phyloP scores from a whole-genome alignment of 2,888 invertebrate genomes.

The Clivina fossor region DNA sequence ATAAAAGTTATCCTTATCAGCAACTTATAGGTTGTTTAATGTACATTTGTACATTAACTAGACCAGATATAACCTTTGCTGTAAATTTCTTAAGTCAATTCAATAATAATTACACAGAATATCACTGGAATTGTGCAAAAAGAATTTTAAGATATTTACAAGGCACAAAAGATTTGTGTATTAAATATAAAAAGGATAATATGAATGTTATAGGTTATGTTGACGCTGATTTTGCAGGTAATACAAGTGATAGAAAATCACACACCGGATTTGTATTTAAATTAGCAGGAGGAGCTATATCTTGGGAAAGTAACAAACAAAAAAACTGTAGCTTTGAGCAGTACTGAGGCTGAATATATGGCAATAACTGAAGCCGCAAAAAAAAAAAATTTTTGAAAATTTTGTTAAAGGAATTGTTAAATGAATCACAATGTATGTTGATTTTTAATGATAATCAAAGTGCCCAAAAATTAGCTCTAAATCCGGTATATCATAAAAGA shows the following conservation, averaged over 20 bases:
- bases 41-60: slow-evolving; percentile 13
- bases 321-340: slow-evolving; percentile 43
- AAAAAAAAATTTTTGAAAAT: slow-evolving; percentile 38
- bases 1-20: not conserved
- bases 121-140: slow-evolving; percentile 38
- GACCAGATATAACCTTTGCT: slow-evolving; percentile 6
- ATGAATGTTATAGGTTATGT: slow-evolving; percentile 37
- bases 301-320: slow-evolving; percentile 44
- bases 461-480: slow-evolving; percentile 34
- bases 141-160: slow-evolving; percentile 35
- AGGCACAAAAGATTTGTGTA: slow-evolving; percentile 31
- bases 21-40: slow-evolving; percentile 2
- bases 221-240: slow-evolving; percentile 40
- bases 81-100: slow-evolving; percentile 38
- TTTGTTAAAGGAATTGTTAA: slow-evolving; percentile 32
- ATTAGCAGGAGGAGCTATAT: slow-evolving; percentile 36
- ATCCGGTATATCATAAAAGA: slow-evolving; percentile 34
- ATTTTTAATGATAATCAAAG: slow-evolving; percentile 37
- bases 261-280: slow-evolving; percentile 40
- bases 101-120: slow-evolving; percentile 34
- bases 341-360: slow-evolving; percentile 44
- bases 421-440: slow-evolving; percentile 1
- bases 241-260: slow-evolving; percentile 47
- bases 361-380: slow-evolving; percentile 40
- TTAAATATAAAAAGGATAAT: slow-evolving; percentile 33